A percentile compares a stretch with the other conserved stretches of the same genome.
phyloP scores from a whole-genome alignment of 2,797 vertebrate species.

The Thamnophis elegans region DNA sequence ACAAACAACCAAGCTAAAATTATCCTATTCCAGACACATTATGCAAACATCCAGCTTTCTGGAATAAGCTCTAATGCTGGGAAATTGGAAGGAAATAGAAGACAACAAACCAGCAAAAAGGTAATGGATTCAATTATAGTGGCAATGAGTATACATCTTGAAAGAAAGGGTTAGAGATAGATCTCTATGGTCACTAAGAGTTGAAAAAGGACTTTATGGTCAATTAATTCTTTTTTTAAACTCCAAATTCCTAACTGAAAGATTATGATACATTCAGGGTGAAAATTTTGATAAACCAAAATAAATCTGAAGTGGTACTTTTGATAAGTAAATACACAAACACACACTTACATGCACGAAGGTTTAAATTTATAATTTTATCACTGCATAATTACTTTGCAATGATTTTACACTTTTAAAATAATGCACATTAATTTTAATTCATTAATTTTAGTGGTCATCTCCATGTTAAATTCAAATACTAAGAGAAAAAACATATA shows the following conservation, averaged over 20 bases:
- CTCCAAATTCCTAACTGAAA: background rate
- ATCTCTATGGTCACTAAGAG: background rate
- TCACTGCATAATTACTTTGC: background rate
- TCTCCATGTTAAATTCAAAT: background rate
- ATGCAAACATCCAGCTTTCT: background rate
- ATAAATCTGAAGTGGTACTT: background rate
- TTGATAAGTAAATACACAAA: background rate
- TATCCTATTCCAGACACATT: background rate
- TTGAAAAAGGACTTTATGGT: background rate
- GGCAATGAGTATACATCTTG: background rate
- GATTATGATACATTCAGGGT: background rate
- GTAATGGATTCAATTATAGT: background rate
- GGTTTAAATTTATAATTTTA: background rate
- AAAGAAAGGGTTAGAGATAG: background rate
- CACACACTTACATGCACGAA: background rate
- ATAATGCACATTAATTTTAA: background rate
- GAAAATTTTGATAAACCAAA: background rate
- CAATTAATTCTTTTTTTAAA: background rate
- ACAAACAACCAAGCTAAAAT: background rate
- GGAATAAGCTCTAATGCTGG: background rate
- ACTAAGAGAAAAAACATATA: background rate
- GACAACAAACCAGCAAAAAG: background rate
- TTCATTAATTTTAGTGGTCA: background rate
- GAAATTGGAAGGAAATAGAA: background rate
- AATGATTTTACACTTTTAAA: background rate